Base-by-base conservation (phyloP, 2,113 vertebrate species). In the Brachyhypopomus occidentalis region DNA sequence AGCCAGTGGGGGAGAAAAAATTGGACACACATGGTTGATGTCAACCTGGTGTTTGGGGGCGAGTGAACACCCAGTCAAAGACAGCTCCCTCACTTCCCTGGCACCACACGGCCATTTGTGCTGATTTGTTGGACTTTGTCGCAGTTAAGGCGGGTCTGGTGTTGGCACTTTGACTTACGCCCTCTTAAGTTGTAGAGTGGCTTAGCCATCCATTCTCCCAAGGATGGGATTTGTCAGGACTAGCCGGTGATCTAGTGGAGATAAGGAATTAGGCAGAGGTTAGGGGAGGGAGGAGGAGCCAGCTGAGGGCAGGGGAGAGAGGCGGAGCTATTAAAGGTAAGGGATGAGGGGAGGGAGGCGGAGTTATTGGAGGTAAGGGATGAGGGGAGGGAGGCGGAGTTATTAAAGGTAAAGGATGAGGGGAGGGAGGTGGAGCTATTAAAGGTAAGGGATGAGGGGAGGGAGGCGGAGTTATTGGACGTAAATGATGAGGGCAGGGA, bases 111-210 rank as follows among this genome's bases (percentile, higher is more conserved):
- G 81, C 85, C 88, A 90, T 92, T 92, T 88, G 87, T 90, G 89
- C 87, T 92, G 90, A 92, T 94, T 92, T 93, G 92, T 92, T 71
- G 70, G 87, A 84, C 90, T 83, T 77, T 81, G 83, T 82, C 20
- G 83, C 90, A 92, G 92, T 94, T 93, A 94, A 88, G 84, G 77
- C 76, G 77, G 80, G 62, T 87, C 86, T 77, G 83, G 83, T 89
- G 90, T 90, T 91, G 91, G 87, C 92, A 92, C 87, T 86, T 92
- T 93, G 92, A 93, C 89, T 93, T 92, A 91, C 88, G 87, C 86
- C 89, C 90, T 88, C 91, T 86, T 92, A 91, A 89, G 82, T 75
- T 86, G 83, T 81, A 86, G 89, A 87, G 89, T 87, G 88, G 89
- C 88, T 91, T 86, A 79, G 85, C 88, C 88, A 85, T 90, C 85